Conservation (phyloP, 2,888 invertebrate genomes). For the Heliconius sara region DNA sequence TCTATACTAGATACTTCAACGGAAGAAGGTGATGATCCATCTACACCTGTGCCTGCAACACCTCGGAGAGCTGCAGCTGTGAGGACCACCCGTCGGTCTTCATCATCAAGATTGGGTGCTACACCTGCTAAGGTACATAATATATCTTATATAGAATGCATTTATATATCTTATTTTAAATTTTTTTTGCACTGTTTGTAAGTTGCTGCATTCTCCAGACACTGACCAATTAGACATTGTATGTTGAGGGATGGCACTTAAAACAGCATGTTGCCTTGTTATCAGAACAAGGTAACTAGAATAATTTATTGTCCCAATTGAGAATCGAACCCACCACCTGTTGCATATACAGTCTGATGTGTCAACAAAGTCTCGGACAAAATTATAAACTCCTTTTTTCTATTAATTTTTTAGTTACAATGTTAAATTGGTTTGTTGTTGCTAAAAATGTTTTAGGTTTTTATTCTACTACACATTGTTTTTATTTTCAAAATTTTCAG, state of each 20-base stretch:
- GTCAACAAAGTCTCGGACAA: too few relatives aligned
- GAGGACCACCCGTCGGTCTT: constrained; percentile 69
- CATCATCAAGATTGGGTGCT: constrained; percentile 65
- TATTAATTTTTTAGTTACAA: background rate
- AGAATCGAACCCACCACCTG: too few relatives aligned
- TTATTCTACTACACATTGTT: background rate
- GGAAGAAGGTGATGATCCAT: constrained; percentile 77
- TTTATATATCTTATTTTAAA: too few relatives aligned
- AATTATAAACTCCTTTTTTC: too few relatives aligned
- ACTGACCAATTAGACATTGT: too few relatives aligned
- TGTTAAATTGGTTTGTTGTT: background rate
- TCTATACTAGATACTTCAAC: constrained; percentile 64
- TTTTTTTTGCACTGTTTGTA: too few relatives aligned
- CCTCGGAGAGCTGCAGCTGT: constrained; percentile 66
- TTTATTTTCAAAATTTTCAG: background rate
- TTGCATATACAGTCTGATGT: too few relatives aligned
- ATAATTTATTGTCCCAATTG: too few relatives aligned
- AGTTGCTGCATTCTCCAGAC: too few relatives aligned
- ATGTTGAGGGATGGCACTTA: too few relatives aligned
- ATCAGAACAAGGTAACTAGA: too few relatives aligned
- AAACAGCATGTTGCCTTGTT: too few relatives aligned
- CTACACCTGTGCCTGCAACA: constrained; percentile 64
- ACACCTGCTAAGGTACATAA: constrained; percentile 63
- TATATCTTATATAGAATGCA: background rate
- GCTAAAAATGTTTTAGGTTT: background rate